A percentile compares a stretch with the other conserved stretches of the same genome.
Evolutionary conservation across 2,113 vertebrate genomes (phyloP).

Genomic region (Cyprinus carpio): DNA sequence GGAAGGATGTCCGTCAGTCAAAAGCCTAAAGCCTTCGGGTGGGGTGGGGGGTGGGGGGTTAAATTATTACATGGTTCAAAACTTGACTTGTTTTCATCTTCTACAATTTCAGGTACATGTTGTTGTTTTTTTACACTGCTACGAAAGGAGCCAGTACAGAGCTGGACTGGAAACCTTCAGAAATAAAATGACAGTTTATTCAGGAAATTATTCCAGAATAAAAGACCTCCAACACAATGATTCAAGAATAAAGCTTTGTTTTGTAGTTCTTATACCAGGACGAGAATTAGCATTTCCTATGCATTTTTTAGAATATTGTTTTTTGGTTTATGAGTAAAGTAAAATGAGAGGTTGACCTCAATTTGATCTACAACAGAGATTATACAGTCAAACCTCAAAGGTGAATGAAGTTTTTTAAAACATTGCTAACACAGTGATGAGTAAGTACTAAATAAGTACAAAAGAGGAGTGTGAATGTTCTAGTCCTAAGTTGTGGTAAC

Average conservation of each 20-base stretch:
- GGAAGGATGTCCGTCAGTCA: constrained; percentile 92
- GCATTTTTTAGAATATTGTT: neutral
- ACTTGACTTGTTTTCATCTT: constrained; percentile 4
- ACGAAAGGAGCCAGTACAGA: neutral
- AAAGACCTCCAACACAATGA: neutral
- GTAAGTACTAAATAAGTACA: too few relatives aligned
- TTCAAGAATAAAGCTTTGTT: neutral
- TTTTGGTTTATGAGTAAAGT: neutral
- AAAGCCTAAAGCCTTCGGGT: constrained; percentile 76
- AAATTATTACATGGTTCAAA: constrained; percentile 11
- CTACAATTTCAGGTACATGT: constrained; percentile 21
- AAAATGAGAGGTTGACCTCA: neutral
- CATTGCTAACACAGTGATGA: too few relatives aligned
- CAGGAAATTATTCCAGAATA: constrained; percentile 36
- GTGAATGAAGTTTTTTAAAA: too few relatives aligned
- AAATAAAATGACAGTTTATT: constrained; percentile 19
- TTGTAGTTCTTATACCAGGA: neutral
- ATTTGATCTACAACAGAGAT: neutral
- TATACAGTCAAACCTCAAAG: too few relatives aligned
- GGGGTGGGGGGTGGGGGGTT: neutral
- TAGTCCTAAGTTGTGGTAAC: too few relatives aligned
- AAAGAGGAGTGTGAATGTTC: too few relatives aligned
- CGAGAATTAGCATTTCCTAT: neutral
- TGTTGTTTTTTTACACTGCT: neutral
- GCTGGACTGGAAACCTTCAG: neutral